These are phyloP conservation scores for Champsocephalus gunnari DNA, from an alignment of 2,797 vertebrate genomes.

Conservation along the genomic window DNA sequence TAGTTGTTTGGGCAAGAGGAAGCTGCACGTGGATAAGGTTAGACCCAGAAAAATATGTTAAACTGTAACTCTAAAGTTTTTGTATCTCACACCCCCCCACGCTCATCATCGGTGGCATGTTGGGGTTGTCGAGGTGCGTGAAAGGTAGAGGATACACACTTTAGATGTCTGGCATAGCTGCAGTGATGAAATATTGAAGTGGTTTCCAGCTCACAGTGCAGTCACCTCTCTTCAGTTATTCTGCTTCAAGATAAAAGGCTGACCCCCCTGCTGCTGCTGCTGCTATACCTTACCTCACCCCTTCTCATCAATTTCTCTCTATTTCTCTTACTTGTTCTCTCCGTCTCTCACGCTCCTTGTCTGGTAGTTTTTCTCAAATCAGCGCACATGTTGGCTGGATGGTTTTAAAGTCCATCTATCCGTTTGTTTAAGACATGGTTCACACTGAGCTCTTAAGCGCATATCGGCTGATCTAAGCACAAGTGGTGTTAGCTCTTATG, in stretches of 20 bases:
- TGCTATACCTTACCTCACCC: constrained; percentile 52
- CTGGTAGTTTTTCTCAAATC: neutral
- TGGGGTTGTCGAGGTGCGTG: constrained; percentile 52
- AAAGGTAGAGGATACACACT: constrained; percentile 34
- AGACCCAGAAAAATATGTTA: neutral
- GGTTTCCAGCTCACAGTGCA: constrained; percentile 54
- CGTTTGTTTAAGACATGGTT: neutral
- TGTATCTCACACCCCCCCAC: constrained; percentile 27
- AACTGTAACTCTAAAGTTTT: constrained; percentile 7
- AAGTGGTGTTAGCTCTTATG: neutral
- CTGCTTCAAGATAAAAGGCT: constrained; percentile 76
- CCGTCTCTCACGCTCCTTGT: constrained; percentile 35
- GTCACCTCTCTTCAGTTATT: constrained; percentile 69
- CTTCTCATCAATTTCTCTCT: constrained; percentile 53
- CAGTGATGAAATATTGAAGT: constrained; percentile 74
- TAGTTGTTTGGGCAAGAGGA: constrained; percentile 1
- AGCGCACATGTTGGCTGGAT: neutral
- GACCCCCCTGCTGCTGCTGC: constrained; percentile 27
- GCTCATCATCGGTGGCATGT: constrained; percentile 53
- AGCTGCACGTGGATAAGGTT: constrained; percentile 9
- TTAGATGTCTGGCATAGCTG: constrained; percentile 60
- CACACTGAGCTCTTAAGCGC: neutral
- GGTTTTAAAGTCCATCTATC: neutral
- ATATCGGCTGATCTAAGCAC: neutral
- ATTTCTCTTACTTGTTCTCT: constrained; percentile 38